These are phyloP conservation scores for Vespertilio murinus DNA, from an alignment of 2,797 vertebrate species.

Conservation along the genomic window DNA sequence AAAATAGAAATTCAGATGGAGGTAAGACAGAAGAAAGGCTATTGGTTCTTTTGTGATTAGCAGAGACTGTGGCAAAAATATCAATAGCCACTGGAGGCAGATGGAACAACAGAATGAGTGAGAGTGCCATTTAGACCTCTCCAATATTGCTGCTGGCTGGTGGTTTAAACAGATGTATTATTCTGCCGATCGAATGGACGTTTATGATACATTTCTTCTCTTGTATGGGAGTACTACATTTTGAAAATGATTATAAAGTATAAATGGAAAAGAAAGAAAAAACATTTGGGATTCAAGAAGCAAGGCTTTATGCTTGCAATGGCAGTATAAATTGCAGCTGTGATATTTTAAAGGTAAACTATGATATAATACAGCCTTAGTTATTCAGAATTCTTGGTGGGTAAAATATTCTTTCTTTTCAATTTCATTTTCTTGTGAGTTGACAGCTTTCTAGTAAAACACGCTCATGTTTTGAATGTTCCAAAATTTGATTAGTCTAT, in stretches of 20 bases:
- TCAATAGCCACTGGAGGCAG: neutral
- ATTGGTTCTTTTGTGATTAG: neutral
- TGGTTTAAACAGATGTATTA: neutral
- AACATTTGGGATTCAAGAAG: neutral
- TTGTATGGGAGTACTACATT: neutral
- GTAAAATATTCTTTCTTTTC: neutral
- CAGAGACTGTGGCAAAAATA: neutral
- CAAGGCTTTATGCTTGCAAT: neutral
- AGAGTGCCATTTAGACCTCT: neutral
- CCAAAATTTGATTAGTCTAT: neutral
- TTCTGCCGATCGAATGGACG: neutral
- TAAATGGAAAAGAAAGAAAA: neutral
- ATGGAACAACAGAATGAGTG: neutral
- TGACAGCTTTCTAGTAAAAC: neutral
- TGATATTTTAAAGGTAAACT: constrained; percentile 9
- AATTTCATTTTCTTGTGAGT: neutral
- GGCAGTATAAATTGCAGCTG: neutral
- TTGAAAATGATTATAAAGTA: constrained; percentile 16
- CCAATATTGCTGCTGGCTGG: neutral
- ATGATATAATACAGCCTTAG: neutral
- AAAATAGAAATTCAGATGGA: neutral
- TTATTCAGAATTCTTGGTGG: neutral
- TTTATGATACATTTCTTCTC: neutral
- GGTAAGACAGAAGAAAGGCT: neutral
- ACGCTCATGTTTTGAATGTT: neutral